phyloP scores from a whole-genome alignment of 35 echinoderm and acorn worm genomes.

The Apostichopus japonicus region DNA sequence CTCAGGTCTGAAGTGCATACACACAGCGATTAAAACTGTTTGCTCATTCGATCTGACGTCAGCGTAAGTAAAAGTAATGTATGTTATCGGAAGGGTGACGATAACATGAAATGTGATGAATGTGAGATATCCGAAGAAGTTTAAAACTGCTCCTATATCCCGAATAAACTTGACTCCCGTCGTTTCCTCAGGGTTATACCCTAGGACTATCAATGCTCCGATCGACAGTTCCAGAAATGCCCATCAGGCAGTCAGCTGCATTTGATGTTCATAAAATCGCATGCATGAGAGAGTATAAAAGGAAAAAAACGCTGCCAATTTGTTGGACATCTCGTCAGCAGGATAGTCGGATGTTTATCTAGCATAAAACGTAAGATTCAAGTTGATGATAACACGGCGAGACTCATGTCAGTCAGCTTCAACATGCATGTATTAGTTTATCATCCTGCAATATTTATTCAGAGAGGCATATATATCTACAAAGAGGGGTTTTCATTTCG shows the following conservation, averaged over 20 bases:
- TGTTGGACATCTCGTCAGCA: not conserved
- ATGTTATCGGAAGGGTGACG: not conserved
- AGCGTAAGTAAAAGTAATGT: not conserved
- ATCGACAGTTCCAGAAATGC: not conserved
- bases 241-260: not conserved
- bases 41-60: not conserved
- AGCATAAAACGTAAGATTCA: not conserved
- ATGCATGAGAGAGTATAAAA: not conserved
- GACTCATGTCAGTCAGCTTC: not conserved
- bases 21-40: too few relatives aligned
- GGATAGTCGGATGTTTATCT: not conserved
- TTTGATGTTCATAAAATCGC: not conserved
- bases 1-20: too few relatives aligned
- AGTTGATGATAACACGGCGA: not conserved
- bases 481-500: not conserved
- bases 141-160: not conserved
- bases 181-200: too few relatives aligned
- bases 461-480: not conserved
- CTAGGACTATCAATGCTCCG: not conserved
- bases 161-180: not conserved
- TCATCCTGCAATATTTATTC: not conserved
- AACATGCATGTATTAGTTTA: not conserved
- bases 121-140: not conserved
- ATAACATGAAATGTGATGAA: constrained; percentile 8
- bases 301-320: not conserved